A percentile compares a stretch with the other conserved stretches of the same genome.
Conservation (phyloP, 2,888 invertebrate species). For the Blastobasis adustella region DNA sequence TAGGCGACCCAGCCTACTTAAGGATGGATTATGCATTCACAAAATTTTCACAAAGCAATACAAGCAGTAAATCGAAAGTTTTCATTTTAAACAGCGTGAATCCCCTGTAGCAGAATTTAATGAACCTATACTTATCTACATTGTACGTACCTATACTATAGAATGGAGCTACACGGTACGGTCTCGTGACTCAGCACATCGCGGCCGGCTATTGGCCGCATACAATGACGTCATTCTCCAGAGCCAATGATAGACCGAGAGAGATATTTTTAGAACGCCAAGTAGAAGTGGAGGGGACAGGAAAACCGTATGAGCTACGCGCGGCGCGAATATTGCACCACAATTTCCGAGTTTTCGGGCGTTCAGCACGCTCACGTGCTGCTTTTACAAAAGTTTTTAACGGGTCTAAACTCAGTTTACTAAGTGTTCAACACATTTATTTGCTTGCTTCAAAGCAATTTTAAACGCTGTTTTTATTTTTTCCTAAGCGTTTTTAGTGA, state of each 20-base stretch:
- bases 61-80: slow-evolving; percentile 20
- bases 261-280: slow-evolving; percentile 64
- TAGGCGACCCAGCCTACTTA: too few species aligned
- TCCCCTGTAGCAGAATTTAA: slow-evolving; percentile 23
- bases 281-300: slow-evolving; percentile 48
- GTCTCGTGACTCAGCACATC: slow-evolving; percentile 54
- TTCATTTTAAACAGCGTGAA: slow-evolving; percentile 31
- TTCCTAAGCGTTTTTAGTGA: not conserved
- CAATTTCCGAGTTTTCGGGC: slow-evolving; percentile 41
- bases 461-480: too few species aligned
- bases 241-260: slow-evolving; percentile 38
- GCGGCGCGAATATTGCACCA: slow-evolving; percentile 57
- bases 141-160: not conserved
- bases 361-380: slow-evolving; percentile 32
- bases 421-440: too few species aligned
- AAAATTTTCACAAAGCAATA: not conserved
- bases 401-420: not conserved
- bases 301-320: slow-evolving; percentile 45
- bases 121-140: not conserved
- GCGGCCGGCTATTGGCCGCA: slow-evolving; percentile 37
- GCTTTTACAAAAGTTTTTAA: not conserved
- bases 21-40: too few species aligned
- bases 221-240: slow-evolving; percentile 49
- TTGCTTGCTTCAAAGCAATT: too few species aligned
- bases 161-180: slow-evolving; percentile 6